Percentiles rank a stretch among this genome's conserved stretches.
Conservation (phyloP, 1,140 invertebrate genomes). For the Drosophila leontia region DNA sequence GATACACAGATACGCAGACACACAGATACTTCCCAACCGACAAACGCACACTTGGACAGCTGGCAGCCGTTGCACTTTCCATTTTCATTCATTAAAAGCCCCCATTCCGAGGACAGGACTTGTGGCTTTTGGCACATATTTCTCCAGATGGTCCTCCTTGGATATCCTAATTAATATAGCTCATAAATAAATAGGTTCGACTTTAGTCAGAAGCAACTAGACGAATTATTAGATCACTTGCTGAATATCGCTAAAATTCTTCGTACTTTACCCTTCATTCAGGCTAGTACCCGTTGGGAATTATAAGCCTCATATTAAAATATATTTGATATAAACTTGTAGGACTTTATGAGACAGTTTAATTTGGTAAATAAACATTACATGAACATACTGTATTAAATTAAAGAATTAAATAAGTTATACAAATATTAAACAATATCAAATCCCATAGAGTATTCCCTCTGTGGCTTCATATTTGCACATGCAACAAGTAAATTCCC, state of each 20-base stretch:
- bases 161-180: neutral
- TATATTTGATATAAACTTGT: no score
- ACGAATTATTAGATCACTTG: no score
- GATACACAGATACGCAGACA: constrained; percentile 9
- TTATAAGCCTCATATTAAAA: no score
- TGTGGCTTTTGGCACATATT: constrained; percentile 2
- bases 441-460: neutral
- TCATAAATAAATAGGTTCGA: neutral
- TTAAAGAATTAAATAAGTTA: no score
- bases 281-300: no score
- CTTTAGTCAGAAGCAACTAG: no score
- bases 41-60: neutral
- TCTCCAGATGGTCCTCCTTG: neutral
- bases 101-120: neutral
- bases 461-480: neutral
- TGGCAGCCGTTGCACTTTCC: constrained; percentile 52
- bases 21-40: neutral
- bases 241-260: no score
- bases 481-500: constrained; percentile 7
- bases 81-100: constrained; percentile 77
- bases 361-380: no score
- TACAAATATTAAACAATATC: neutral
- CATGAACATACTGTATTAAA: no score
- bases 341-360: no score
- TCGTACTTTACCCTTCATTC: no score